Percentiles rank a stretch among this genome's conserved stretches.
Conservation (phyloP, 92 coral and sea anemone species). For the Pocillopora grandis region DNA sequence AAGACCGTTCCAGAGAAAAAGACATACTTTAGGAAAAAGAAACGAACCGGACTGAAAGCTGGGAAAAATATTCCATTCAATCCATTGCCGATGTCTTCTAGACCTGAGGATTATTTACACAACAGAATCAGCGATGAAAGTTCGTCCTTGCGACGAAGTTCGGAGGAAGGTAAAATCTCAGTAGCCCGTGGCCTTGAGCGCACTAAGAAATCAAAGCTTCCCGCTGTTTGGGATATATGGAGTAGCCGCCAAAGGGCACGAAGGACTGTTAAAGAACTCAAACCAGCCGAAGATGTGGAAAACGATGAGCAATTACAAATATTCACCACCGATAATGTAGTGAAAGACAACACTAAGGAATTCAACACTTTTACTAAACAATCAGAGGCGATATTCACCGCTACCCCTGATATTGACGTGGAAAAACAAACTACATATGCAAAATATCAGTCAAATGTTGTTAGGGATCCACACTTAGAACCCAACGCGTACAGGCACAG, state of each 20-base stretch:
- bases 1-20: background rate
- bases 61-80: background rate
- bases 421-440: no score
- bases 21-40: background rate
- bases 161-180: background rate
- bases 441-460: background rate
- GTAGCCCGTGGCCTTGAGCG: background rate
- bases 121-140: background rate
- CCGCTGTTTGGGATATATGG: background rate
- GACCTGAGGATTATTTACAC: background rate
- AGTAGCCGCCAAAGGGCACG: background rate
- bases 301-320: background rate
- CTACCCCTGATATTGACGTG: no score
- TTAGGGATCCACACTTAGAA: background rate
- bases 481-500: background rate
- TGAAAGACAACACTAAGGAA: no score
- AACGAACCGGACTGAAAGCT: background rate
- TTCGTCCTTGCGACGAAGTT: background rate
- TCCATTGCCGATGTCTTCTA: background rate
- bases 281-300: background rate
- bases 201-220: background rate
- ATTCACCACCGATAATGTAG: background rate
- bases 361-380: no score
- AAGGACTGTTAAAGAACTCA: background rate
- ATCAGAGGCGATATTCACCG: no score